Evolutionary conservation across 2,113 vertebrate genomes (phyloP).

Genomic region (Paracyprichromis sp.): DNA sequence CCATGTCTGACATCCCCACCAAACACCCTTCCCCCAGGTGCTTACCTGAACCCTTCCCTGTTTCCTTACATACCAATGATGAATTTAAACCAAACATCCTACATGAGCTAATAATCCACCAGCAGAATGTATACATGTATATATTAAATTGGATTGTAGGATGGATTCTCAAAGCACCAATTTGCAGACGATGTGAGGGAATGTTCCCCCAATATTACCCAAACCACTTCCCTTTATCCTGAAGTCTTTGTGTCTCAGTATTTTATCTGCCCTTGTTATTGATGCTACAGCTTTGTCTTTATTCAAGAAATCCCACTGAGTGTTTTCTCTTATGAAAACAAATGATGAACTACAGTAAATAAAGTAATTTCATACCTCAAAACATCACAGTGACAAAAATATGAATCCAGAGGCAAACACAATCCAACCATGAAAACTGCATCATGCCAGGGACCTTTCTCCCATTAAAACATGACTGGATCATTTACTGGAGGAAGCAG

Average conservation of each 20-base stretch:
- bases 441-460: neutral
- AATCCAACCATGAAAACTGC: neutral
- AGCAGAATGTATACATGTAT: neutral
- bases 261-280: neutral
- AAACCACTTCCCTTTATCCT: neutral
- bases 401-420: neutral
- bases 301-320: neutral
- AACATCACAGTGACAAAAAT: neutral
- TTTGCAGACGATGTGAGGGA: neutral
- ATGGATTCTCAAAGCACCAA: neutral
- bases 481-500: neutral
- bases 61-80: neutral
- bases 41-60: neutral
- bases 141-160: neutral
- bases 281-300: neutral
- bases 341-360: neutral
- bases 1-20: slow-evolving; percentile 1
- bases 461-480: neutral
- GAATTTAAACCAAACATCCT: neutral
- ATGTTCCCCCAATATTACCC: neutral
- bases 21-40: neutral
- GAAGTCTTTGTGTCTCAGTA: neutral
- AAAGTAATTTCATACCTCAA: neutral
- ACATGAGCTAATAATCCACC: neutral
- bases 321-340: neutral